Evolutionary conservation across 2,888 invertebrate genomes (phyloP), one percentile per base, ranked within the genome.

Genomic region (Lasioglossum oenotherae): DNA sequence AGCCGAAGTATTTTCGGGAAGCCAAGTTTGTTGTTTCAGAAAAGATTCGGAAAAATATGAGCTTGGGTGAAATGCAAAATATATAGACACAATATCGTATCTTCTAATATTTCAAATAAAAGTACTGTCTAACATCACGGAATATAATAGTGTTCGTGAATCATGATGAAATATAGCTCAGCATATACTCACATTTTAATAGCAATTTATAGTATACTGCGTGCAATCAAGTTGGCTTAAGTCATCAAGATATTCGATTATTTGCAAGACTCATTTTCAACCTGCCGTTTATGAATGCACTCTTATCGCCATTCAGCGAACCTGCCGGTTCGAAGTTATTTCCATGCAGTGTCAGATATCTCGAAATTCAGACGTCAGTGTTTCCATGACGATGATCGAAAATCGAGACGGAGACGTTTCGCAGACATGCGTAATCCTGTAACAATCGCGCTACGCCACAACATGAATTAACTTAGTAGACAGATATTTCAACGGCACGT

Each of bases 361-460:
- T 87, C 80, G 87, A 81, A 87, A 87, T 84, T 67, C 78, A 46
- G 84, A 8, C 78, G 84, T 87, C 87, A 87, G 84, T 84, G 60
- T 67, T 87, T 80, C 69, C 41, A 69, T 69, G 19, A 49, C 23
- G 27, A 10, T 35, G 74, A 76, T 86, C 83, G 41, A n/a, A 72
- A 82, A 86, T 86, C 80, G 73, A 76, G 74, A 83, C 76, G 83
- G 71, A 80, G 73, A 84, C 79, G 49, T 84, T 83, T 67, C 53
- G 79, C 87, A 80, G 76, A 35, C 77, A 67, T 23, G 86, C 74
- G 87, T 84, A 87, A 87, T 87, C 64, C 75, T 80, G 78, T 53
- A 73, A 87, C 80, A 83, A 86, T 82, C 86, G 64, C 60, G 16
- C 74, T 41, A 44, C 67, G 46, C n/a, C 57, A n/a, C 35, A 46